Evolutionary conservation across 2,888 invertebrate genomes (phyloP), one percentile per base, ranked within the genome.

Genomic region (Ceriagrion tenellum): DNA sequence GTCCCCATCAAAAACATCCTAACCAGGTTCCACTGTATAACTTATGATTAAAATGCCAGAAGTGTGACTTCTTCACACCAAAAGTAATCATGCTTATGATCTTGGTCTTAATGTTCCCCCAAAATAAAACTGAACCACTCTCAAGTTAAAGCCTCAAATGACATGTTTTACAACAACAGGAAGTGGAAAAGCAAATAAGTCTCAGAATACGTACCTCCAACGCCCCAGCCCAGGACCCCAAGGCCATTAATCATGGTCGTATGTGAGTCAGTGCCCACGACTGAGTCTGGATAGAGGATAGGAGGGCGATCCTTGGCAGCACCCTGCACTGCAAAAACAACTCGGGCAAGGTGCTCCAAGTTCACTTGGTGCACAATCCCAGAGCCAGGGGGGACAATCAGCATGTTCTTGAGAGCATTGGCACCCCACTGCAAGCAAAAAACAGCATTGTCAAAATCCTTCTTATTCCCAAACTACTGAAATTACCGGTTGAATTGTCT

Each of bases 321-420:
- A 90, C 97, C 97, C 30, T 97, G 97, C 0, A 97, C 97, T 20
- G 98, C 97, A 96, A 99, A 99, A 69, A 99, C 99, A 26, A 99
- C 99, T 95, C 99, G 97, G 0, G 99, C 99, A 95, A 99, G 97
- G 96, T 99, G 99, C 97, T 99, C 99, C 96, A 99, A 97, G 97
- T 99, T 99, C 0, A 99, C 99, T 97, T 99, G 99, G 97, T 99
- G 99, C 0, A 99, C 99, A 95, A 99, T 99, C 12, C 99, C 99
- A 95, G 99, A 99, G 0, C 99, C 99, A 0, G 99, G 99, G 0
- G 99, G 99, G 0, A 99, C 99, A 95, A 99, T 99, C 96, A 99
- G 97, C 99, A 99, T 99, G 96, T 99, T 99, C 96, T 98, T 97
- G 96, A 99, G 99, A 0, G 99, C 99, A 96, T 98, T 98, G 0